phyloP scores from a whole-genome alignment of 53 echinoderm and acorn worm genomes.

The Echinometra lucunter region DNA sequence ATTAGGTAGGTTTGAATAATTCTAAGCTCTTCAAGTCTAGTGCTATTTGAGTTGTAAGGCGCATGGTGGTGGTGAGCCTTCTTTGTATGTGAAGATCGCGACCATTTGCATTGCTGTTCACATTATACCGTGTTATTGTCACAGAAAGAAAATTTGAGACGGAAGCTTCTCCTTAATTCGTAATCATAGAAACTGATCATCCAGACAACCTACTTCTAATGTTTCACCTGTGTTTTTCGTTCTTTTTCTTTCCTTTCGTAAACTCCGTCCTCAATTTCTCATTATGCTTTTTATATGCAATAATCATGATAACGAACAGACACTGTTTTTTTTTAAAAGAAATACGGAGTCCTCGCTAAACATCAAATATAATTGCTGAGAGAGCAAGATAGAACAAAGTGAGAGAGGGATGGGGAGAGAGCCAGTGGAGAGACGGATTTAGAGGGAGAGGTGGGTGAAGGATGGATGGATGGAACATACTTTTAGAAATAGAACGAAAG shows the following conservation, averaged over 20 bases:
- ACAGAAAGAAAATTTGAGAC: background rate
- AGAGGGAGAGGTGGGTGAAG: background rate
- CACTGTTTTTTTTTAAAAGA: background rate
- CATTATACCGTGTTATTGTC: too few species aligned
- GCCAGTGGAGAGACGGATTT: too few species aligned
- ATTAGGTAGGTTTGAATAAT: too few species aligned
- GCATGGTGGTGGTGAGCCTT: too few species aligned
- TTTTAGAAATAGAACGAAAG: background rate
- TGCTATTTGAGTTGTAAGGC: too few species aligned
- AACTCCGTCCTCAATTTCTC: background rate
- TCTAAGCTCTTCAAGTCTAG: too few species aligned
- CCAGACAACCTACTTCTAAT: background rate
- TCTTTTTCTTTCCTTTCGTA: background rate
- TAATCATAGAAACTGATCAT: background rate
- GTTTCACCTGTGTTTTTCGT: background rate
- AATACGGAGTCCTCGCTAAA: background rate
- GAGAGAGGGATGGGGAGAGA: conserved; percentile 7
- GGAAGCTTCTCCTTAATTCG: background rate
- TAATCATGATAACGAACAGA: background rate
- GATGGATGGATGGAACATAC: background rate
- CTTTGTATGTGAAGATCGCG: too few species aligned
- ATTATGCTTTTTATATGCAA: background rate
- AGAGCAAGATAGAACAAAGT: background rate
- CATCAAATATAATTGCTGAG: background rate
- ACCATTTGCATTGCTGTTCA: too few species aligned